Base-by-base conservation (phyloP, 2,113 vertebrate genomes). In the Leiothrix lutea region DNA sequence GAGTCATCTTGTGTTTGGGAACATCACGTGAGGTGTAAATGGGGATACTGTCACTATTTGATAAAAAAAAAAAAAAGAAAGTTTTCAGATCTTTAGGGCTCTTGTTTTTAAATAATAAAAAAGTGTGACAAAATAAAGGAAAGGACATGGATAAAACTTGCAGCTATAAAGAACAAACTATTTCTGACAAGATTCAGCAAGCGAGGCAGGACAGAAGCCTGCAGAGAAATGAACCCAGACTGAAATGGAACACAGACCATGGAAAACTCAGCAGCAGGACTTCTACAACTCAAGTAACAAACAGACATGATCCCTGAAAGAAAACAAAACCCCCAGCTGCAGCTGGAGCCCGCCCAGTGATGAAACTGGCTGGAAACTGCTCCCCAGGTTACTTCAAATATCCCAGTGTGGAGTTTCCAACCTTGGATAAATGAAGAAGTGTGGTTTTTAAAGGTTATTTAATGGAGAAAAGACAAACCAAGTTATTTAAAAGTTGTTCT, bases 241-340 rank as follows among this genome's bases (percentile, higher is more conserved):
- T 83, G 94, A 95, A 86, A 88, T 31, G 67, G 57, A 33, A 92
- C 71, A 73, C 14, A 84, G 91, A 94, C 95, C n/a, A 0, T 44
- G 38, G 77, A 24, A 45, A 89, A 80, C 25, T 94, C 98, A 97
- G 97, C 96, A 96, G 97, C 93, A 97, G 13, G 18, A 96, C 84
- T 73, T 82, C 88, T 80, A 90, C 45, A 96, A 95, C 93, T 97
- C 94, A 96, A 97, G 96, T 96, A 94, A 94, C 61, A 56, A 92
- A 97, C 47, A 25, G 29, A 94, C 58, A 13, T 95, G 69, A 65
- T 85, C 97, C 97, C 97, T 97, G 97, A 97, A 98, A 93, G 91
- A 88, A 95, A 86, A 16, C 40, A 16, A 38, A 78, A 50, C 3
- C 35, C 15, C 69, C 73, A 47, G 78, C 77, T 26, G 60, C 19